Conservation (phyloP, 2,888 invertebrate genomes). For the Coronaproctus castanopsis region DNA sequence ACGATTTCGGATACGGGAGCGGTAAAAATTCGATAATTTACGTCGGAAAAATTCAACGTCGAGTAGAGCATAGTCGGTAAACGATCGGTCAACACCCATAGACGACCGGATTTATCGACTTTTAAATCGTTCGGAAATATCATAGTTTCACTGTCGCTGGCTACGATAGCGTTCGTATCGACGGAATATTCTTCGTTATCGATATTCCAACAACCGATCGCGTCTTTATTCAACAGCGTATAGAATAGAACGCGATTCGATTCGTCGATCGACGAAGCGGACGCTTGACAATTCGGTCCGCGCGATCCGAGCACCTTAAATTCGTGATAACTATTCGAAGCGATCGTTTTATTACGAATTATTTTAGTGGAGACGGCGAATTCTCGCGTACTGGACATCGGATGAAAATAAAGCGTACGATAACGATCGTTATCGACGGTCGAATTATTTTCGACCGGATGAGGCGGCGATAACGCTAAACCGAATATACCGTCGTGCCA, state of each 20-base stretch:
- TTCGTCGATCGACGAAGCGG: slow-evolving; percentile 48
- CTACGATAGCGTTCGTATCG: slow-evolving; percentile 40
- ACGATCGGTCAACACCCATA: slow-evolving; percentile 58
- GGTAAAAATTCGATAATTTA: slow-evolving; percentile 53
- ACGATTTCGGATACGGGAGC: slow-evolving; percentile 42
- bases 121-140: slow-evolving; percentile 65
- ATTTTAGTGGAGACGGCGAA: slow-evolving; percentile 54
- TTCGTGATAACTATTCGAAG: slow-evolving; percentile 45
- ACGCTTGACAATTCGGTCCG: slow-evolving; percentile 49
- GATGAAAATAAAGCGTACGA: slow-evolving; percentile 51
- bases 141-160: slow-evolving; percentile 38
- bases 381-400: slow-evolving; percentile 61
- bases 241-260: slow-evolving; percentile 50
- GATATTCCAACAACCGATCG: slow-evolving; percentile 62
- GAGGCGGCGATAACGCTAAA: slow-evolving; percentile 41
- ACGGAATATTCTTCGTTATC: slow-evolving; percentile 38
- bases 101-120: slow-evolving; percentile 44
- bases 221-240: slow-evolving; percentile 53
- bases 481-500: slow-evolving; percentile 71
- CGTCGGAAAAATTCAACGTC: slow-evolving; percentile 37
- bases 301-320: slow-evolving; percentile 55
- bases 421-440: slow-evolving; percentile 13
- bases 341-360: slow-evolving; percentile 47
- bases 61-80: slow-evolving; percentile 51
- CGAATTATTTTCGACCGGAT: slow-evolving; percentile 29